phyloP scores from a whole-genome alignment of 2,888 invertebrate species.

The Anagyrus pseudococci region DNA sequence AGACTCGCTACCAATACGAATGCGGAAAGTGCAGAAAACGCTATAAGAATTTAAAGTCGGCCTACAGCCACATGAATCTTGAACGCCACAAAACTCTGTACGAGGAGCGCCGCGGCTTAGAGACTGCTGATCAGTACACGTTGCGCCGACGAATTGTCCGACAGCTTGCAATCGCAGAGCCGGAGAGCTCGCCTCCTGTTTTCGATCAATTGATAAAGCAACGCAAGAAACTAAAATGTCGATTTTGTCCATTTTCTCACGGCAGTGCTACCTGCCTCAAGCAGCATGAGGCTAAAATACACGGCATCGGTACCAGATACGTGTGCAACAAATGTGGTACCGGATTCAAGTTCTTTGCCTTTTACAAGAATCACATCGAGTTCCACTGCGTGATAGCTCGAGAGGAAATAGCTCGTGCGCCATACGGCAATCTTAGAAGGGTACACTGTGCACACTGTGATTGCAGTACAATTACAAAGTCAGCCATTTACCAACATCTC shows the following conservation, averaged over 20 bases:
- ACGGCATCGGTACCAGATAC: neutral
- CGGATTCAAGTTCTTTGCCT: neutral
- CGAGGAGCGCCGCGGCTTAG: neutral
- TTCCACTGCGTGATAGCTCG: neutral
- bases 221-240: neutral
- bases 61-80: neutral
- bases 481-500: neutral
- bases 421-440: neutral
- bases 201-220: neutral
- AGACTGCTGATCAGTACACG: neutral
- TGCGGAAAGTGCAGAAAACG: constrained; percentile 5
- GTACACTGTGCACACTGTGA: neutral
- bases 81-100: neutral
- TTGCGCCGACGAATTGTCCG: neutral
- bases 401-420: neutral
- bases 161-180: neutral
- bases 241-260: neutral
- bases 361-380: neutral
- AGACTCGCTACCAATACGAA: constrained; percentile 5
- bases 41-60: neutral
- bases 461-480: neutral
- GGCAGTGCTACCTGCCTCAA: neutral
- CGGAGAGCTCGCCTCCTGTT: neutral
- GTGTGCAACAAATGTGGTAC: neutral
- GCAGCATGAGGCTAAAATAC: neutral